Evolutionary conservation across 2,888 invertebrate genomes (phyloP).

Genomic region (Diachrysia chrysitis): DNA sequence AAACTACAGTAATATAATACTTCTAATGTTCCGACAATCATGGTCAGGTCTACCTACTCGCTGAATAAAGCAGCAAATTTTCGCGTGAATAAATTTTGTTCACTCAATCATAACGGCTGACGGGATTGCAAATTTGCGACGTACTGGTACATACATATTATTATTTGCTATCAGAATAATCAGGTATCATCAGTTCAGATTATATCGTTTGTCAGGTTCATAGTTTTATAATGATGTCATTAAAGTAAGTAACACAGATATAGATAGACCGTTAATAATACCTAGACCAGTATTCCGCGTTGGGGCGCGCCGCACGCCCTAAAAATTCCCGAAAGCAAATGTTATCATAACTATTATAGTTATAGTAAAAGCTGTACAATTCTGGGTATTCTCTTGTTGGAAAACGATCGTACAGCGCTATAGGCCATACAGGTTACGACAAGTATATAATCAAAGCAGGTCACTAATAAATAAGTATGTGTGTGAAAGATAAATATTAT

Average conservation of each 20-base stretch:
- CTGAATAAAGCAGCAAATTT: neutral
- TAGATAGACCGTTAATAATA: no score
- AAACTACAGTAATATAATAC: slow-evolving; percentile 20
- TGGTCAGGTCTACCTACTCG: neutral
- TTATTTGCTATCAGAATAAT: neutral
- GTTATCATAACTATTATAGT: neutral
- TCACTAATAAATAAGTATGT: no score
- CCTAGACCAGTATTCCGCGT: neutral
- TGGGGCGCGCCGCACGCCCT: neutral
- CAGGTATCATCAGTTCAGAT: neutral
- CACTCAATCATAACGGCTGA: slow-evolving; percentile 12
- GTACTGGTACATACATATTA: neutral
- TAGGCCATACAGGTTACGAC: neutral
- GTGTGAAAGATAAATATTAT: neutral
- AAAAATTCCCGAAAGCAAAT: neutral
- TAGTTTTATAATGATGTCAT: neutral
- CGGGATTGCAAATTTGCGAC: neutral
- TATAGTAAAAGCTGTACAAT: neutral
- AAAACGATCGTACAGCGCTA: neutral
- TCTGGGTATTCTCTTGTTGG: neutral
- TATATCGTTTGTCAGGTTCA: neutral
- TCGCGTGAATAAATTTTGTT: slow-evolving; percentile 8
- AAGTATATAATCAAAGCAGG: no score
- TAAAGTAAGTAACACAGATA: no score
- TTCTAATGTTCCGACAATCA: slow-evolving; percentile 7